Evolutionary conservation across 2,888 invertebrate species (phyloP).

Genomic region (Ceraclea dissimilis): DNA sequence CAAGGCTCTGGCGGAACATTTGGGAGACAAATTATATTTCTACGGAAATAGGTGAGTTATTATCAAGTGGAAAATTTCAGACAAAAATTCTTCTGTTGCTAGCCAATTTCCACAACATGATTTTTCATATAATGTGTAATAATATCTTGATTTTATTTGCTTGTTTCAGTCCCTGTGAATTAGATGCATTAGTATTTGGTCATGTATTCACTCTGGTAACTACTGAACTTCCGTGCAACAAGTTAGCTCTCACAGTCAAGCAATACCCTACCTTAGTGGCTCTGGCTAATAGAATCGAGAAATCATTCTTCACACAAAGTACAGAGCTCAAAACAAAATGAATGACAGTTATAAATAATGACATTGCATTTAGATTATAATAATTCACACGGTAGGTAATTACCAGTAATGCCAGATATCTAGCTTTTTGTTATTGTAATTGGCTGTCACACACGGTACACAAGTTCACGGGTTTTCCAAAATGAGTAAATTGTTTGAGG

Average conservation of each 20-base stretch:
- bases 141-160: not conserved
- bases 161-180: slow-evolving; percentile 75
- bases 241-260: slow-evolving; percentile 72
- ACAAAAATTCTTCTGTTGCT: too few species aligned
- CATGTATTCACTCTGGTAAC: slow-evolving; percentile 94
- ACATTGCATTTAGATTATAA: too few species aligned
- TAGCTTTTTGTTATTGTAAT: too few species aligned
- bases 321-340: slow-evolving; percentile 31
- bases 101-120: too few species aligned
- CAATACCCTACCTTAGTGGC: slow-evolving; percentile 69
- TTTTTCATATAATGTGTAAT: too few species aligned
- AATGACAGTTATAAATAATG: too few species aligned
- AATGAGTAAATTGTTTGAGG: too few species aligned
- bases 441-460: too few species aligned
- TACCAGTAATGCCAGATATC: too few species aligned
- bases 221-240: slow-evolving; percentile 75
- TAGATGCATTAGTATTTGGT: slow-evolving; percentile 94
- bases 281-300: slow-evolving; percentile 78
- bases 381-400: too few species aligned
- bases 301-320: slow-evolving; percentile 60
- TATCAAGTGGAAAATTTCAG: not conserved
- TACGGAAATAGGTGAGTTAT: slow-evolving; percentile 64
- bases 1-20: slow-evolving; percentile 73
- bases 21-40: slow-evolving; percentile 75
- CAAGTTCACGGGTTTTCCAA: too few species aligned